These are phyloP conservation scores for Pithys albifrons DNA, from an alignment of 2,113 vertebrate species.

Conservation along the genomic window DNA sequence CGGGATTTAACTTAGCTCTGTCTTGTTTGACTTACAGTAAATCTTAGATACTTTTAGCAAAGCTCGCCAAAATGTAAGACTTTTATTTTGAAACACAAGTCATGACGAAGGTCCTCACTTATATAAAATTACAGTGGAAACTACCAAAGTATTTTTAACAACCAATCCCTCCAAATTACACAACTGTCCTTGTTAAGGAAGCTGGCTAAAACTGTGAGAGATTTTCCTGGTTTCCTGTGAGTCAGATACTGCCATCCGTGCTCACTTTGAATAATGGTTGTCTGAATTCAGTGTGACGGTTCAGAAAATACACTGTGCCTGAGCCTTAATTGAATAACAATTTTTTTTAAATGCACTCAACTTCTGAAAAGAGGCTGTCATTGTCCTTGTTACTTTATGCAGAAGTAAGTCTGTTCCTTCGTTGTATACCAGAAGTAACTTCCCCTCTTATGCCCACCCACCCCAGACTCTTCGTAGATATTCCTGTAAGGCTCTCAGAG, in stretches of 20 bases:
- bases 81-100: slow-evolving; percentile 52
- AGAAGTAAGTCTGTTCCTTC: slow-evolving; percentile 18
- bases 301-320: background rate
- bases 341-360: background rate
- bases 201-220: slow-evolving; percentile 15
- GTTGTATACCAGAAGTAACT: background rate
- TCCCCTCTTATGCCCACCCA: background rate
- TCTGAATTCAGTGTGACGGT: background rate
- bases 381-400: slow-evolving; percentile 41
- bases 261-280: background rate
- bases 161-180: background rate
- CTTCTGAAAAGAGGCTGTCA: slow-evolving; percentile 1
- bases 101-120: background rate
- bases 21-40: background rate
- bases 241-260: background rate
- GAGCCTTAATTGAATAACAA: background rate
- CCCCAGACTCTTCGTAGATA: background rate
- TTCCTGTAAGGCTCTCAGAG: background rate
- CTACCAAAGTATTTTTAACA: slow-evolving; percentile 52
- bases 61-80: background rate
- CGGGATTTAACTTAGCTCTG: background rate
- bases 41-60: background rate
- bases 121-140: slow-evolving; percentile 55
- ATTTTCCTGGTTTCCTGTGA: slow-evolving; percentile 48
- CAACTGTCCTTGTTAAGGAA: slow-evolving; percentile 38